These are phyloP conservation scores for Lysandra coridon DNA, from an alignment of 2,888 invertebrate genomes.

Conservation along the genomic window DNA sequence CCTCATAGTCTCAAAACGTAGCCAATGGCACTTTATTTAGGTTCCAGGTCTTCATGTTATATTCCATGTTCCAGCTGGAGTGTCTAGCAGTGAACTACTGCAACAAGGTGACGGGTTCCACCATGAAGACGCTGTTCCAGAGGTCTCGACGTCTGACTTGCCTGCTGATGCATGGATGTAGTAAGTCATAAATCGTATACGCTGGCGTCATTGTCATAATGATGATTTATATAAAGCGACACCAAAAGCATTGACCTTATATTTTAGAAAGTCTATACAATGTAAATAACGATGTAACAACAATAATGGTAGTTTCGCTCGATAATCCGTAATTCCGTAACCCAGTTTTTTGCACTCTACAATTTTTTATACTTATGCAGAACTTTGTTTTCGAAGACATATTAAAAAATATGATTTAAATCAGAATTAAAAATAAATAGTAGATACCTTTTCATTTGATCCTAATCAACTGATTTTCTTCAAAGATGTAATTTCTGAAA, in stretches of 20 bases:
- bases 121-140: conserved; percentile 95
- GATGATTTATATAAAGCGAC: background rate
- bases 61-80: conserved; percentile 85
- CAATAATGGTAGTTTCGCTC: background rate
- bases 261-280: conserved; percentile 10
- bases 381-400: no score
- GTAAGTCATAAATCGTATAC: conserved; percentile 71
- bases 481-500: no score
- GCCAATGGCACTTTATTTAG: no score
- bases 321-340: background rate
- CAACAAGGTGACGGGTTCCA: conserved; percentile 97
- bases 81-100: conserved; percentile 98
- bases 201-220: background rate
- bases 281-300: background rate
- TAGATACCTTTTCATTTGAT: no score
- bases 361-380: background rate
- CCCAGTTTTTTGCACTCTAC: background rate
- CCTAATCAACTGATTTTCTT: no score
- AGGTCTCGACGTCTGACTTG: conserved; percentile 95
- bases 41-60: background rate
- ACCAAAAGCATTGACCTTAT: background rate
- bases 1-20: no score
- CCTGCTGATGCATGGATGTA: conserved; percentile 97
- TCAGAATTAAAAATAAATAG: no score
- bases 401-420: no score